These are phyloP conservation scores for Gisinianus flammeolus DNA, from an alignment of 2,888 invertebrate species.

Conservation along the genomic window DNA sequence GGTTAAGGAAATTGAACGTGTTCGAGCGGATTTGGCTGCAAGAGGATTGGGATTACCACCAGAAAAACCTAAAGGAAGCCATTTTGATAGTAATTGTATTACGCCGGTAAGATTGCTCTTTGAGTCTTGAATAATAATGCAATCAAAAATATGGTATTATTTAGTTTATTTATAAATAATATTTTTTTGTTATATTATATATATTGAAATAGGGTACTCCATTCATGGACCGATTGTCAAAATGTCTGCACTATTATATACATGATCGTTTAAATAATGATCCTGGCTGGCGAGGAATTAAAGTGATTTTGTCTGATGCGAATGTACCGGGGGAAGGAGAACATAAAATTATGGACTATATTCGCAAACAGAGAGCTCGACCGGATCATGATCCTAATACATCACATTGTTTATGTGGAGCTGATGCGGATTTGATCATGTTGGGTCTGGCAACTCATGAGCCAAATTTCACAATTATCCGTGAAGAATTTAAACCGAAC, in stretches of 20 bases:
- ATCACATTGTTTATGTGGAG: conserved; percentile 95
- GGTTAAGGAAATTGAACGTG: conserved; percentile 79
- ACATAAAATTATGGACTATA: conserved; percentile 99
- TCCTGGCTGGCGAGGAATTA: conserved; percentile 92
- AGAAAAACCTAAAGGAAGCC: conserved; percentile 86
- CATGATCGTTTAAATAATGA: conserved; percentile 90
- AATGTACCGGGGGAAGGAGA: conserved; percentile 98
- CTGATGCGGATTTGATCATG: conserved; percentile 98
- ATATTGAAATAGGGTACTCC: conserved; percentile 77
- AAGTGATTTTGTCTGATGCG: conserved; percentile 97
- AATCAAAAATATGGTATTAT: too few relatives aligned
- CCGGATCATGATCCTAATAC: conserved; percentile 98
- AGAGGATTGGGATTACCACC: conserved; percentile 81
- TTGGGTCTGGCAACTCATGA: conserved; percentile 98
- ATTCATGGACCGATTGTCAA: conserved; percentile 88
- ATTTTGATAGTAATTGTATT: conserved; percentile 99
- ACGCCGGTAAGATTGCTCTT: conserved; percentile 74
- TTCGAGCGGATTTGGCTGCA: conserved; percentile 74
- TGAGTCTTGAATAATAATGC: neutral
- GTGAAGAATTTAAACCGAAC: conserved; percentile 98
- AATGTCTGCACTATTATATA: conserved; percentile 79
- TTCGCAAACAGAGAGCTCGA: conserved; percentile 91
- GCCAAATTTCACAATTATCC: conserved; percentile 97
- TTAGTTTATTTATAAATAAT: neutral
- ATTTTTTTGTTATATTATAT: neutral